A percentile compares a stretch with the other conserved stretches of the same genome.
Conservation (phyloP, 2,113 vertebrate genomes). For the Bufo bufo region DNA sequence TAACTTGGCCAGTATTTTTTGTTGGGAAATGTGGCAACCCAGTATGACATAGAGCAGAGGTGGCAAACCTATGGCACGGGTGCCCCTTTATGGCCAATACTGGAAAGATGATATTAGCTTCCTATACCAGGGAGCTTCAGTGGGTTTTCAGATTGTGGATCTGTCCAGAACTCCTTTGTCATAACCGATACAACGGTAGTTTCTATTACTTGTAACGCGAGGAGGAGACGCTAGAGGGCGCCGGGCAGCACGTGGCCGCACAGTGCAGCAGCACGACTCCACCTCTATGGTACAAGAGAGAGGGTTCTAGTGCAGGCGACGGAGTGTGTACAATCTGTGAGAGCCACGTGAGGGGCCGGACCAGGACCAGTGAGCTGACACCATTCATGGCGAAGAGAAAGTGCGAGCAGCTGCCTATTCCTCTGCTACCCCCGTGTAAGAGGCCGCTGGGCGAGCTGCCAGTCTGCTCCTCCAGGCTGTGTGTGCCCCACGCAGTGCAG, state of each 20-base stretch:
- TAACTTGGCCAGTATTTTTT: too few species aligned
- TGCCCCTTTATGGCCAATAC: too few species aligned
- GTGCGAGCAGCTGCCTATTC: background rate
- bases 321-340: background rate
- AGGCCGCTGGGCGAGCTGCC: background rate
- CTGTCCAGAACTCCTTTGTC: too few species aligned
- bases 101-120: too few species aligned
- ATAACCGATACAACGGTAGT: too few species aligned
- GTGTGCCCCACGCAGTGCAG: background rate
- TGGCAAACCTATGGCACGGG: too few species aligned
- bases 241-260: background rate
- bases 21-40: too few species aligned
- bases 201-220: background rate
- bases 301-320: too few species aligned
- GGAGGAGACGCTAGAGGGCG: background rate
- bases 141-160: too few species aligned
- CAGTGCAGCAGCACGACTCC: background rate
- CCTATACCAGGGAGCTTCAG: too few species aligned
- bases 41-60: too few species aligned
- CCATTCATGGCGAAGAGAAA: constrained; percentile 3
- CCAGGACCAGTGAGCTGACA: too few species aligned
- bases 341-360: background rate
- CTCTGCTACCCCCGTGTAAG: constrained; percentile 10
- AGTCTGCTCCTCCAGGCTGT: background rate
- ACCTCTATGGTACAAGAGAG: background rate